Percentiles rank a stretch among this genome's conserved stretches.
Evolutionary conservation across 1,140 invertebrate species (phyloP).

Genomic region (Neodiprion virginianus): DNA sequence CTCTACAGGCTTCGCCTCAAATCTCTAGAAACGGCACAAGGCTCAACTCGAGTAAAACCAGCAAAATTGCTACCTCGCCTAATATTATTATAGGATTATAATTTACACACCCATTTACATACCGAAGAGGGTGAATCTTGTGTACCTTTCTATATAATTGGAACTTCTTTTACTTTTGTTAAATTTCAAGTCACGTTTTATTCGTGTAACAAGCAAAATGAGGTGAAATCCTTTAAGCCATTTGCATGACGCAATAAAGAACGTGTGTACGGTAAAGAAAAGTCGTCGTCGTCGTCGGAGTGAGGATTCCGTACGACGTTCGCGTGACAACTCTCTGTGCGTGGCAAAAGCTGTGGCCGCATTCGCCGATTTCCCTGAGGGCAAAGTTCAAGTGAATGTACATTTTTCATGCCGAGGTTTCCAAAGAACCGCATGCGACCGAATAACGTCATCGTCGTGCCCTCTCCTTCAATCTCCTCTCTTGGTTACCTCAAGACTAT

Average conservation of each 20-base stretch:
- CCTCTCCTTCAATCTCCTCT: too few relatives aligned
- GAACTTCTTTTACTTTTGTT: too few relatives aligned
- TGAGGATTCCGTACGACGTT: background rate
- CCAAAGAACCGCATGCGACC: background rate
- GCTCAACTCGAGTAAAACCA: background rate
- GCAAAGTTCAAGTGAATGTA: constrained; percentile 1
- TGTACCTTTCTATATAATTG: too few relatives aligned
- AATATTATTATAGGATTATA: too few relatives aligned
- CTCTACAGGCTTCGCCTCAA: background rate
- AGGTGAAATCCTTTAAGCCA: too few relatives aligned
- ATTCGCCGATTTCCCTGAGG: background rate
- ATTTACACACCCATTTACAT: too few relatives aligned
- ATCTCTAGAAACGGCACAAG: background rate
- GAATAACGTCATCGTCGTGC: too few relatives aligned
- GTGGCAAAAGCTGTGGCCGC: background rate
- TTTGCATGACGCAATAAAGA: too few relatives aligned
- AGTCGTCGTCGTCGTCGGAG: background rate
- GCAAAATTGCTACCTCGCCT: background rate
- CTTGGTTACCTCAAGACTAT: too few relatives aligned
- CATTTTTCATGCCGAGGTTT: constrained; percentile 4
- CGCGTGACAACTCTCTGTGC: background rate
- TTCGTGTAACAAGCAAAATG: too few relatives aligned
- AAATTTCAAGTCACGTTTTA: too few relatives aligned
- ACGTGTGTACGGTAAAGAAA: background rate
- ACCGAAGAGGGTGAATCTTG: too few relatives aligned